Evolutionary conservation across 23 tunicate species (phyloP).

Genomic region (Clavelina lepadiformis): DNA sequence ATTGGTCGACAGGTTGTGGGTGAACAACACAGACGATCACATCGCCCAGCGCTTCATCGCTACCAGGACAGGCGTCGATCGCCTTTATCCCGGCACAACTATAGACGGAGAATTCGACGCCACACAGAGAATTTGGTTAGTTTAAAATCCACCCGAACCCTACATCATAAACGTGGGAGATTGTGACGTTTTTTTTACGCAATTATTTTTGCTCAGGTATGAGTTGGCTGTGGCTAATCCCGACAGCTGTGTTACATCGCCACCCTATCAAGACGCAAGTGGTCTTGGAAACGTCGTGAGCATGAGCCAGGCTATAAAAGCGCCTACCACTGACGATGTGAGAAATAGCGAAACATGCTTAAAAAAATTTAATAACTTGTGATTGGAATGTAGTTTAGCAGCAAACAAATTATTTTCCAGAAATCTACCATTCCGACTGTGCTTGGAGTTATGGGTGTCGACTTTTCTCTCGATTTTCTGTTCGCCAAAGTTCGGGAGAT

Average conservation of each 20-base stretch:
- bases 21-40: constrained; percentile 9
- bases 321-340: constrained; percentile 1
- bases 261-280: constrained; percentile 50
- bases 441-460: constrained; percentile 49
- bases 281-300: constrained; percentile 56
- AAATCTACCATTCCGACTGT: constrained; percentile 7
- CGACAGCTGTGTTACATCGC: constrained; percentile 9
- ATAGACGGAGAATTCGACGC: constrained; percentile 26
- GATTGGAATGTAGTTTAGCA: neutral
- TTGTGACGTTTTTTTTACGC: neutral
- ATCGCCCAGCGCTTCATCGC: constrained; percentile 31
- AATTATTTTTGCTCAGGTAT: constrained; percentile 31
- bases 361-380: neutral
- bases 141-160: no score
- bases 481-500: constrained; percentile 7
- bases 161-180: neutral
- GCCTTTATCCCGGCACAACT: constrained; percentile 42
- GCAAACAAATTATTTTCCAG: neutral
- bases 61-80: constrained; percentile 31
- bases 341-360: neutral
- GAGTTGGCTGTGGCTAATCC: constrained; percentile 41
- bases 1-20: constrained; percentile 37
- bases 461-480: constrained; percentile 26
- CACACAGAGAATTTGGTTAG: constrained; percentile 37
- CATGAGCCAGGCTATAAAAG: constrained; percentile 35